These are phyloP conservation scores for Hirudinaria manillensis DNA, from an alignment of 2,888 invertebrate species.

Conservation along the genomic window DNA sequence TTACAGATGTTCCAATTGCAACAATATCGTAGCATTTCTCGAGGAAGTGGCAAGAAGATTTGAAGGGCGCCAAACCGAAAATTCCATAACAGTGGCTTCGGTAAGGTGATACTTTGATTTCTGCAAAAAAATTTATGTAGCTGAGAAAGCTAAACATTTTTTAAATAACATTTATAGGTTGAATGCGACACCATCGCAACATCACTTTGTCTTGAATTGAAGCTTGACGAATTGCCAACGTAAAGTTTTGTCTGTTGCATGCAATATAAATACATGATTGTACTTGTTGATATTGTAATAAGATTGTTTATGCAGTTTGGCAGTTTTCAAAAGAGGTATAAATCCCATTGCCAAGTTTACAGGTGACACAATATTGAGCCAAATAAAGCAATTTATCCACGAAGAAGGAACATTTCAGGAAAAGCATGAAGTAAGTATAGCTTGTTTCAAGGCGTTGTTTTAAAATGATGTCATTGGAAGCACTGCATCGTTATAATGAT, in stretches of 20 bases:
- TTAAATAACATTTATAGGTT: not conserved
- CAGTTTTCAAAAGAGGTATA: slow-evolving; percentile 8
- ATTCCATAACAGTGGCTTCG: not conserved
- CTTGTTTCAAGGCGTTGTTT: no score
- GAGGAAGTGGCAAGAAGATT: not conserved
- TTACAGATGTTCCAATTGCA: not conserved
- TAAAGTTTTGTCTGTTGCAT: not conserved
- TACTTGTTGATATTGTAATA: not conserved
- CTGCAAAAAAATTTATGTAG: no score
- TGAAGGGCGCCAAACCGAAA: not conserved
- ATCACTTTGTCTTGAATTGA: not conserved
- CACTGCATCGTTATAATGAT: no score
- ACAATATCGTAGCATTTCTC: not conserved
- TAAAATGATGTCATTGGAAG: no score
- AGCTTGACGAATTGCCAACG: slow-evolving; percentile 6
- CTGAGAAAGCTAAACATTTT: no score
- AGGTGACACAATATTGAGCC: not conserved
- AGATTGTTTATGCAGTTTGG: not conserved
- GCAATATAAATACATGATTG: not conserved
- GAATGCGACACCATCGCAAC: not conserved
- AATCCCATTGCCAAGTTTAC: slow-evolving; percentile 7
- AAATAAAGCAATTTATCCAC: not conserved
- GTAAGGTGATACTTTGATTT: not conserved
- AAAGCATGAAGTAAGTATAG: no score
- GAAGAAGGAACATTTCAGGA: not conserved